Evolutionary conservation across 2,797 vertebrate genomes (phyloP).

Genomic region (Molossus alvarezi): DNA sequence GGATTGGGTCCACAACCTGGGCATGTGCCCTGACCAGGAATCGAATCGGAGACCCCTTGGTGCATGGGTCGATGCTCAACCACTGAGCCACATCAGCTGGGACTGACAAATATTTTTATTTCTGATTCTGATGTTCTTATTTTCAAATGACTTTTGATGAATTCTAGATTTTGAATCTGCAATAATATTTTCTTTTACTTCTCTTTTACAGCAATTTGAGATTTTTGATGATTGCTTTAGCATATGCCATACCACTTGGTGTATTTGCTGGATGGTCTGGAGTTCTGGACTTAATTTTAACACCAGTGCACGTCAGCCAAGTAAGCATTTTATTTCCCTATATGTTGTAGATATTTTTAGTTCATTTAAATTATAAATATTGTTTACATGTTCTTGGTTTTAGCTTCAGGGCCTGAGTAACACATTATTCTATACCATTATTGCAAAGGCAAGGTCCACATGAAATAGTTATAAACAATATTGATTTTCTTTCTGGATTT

Average conservation of each 20-base stretch:
- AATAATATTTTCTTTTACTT: conserved; percentile 72
- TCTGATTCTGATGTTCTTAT: conserved; percentile 38
- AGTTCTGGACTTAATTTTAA: conserved; percentile 97
- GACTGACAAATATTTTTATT: conserved; percentile 41
- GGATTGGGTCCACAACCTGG: no score
- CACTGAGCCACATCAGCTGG: no score
- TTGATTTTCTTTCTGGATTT: conserved; percentile 64
- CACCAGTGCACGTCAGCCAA: conserved; percentile 96
- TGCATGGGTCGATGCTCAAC: no score
- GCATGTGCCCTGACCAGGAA: no score
- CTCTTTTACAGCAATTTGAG: conserved; percentile 93
- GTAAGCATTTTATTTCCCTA: conserved; percentile 90
- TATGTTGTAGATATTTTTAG: conserved; percentile 55
- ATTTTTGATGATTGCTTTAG: conserved; percentile 98
- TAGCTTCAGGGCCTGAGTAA: conserved; percentile 30
- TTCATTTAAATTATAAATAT: conserved; percentile 45
- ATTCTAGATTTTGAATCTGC: conserved; percentile 76
- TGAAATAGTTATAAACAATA: conserved; percentile 55
- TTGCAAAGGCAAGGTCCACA: conserved; percentile 49
- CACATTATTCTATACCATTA: background rate
- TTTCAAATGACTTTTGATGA: conserved; percentile 76
- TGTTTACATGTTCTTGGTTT: conserved; percentile 46
- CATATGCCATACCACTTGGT: conserved; percentile 97
- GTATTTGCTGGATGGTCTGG: conserved; percentile 97
- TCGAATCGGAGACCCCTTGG: no score